Conservation (phyloP, 2,888 invertebrate species). For the Dryadula phaetusa region DNA sequence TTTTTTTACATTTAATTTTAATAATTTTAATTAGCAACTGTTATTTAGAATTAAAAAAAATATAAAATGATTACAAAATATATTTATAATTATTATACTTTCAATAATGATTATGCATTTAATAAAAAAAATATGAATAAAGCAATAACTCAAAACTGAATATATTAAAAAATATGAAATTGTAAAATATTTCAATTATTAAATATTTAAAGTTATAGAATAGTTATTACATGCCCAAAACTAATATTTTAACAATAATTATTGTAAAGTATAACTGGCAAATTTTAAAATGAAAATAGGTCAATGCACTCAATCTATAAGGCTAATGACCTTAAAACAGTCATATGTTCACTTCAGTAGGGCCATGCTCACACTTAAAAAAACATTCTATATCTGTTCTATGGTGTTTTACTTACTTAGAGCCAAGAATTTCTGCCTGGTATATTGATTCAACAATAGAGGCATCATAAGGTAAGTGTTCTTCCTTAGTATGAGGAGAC, state of each 20-base stretch:
- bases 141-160: too few relatives aligned
- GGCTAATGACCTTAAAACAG: slow-evolving; percentile 69
- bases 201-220: slow-evolving; percentile 1
- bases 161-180: too few relatives aligned
- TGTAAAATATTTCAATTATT: too few relatives aligned
- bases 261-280: slow-evolving; percentile 51
- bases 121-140: too few relatives aligned
- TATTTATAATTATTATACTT: too few relatives aligned
- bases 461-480: slow-evolving; percentile 90
- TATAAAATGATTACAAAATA: too few relatives aligned
- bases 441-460: slow-evolving; percentile 95
- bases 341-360: slow-evolving; percentile 75
- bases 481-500: slow-evolving; percentile 92
- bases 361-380: slow-evolving; percentile 59
- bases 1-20: too few relatives aligned
- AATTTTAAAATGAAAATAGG: slow-evolving; percentile 66
- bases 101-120: too few relatives aligned
- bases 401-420: slow-evolving; percentile 84
- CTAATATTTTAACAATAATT: background rate
- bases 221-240: background rate
- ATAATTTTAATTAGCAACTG: too few relatives aligned
- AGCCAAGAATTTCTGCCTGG: slow-evolving; percentile 92
- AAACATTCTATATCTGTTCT: slow-evolving; percentile 29
- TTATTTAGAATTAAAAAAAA: too few relatives aligned
- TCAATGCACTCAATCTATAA: slow-evolving; percentile 71